A percentile compares a stretch with the other conserved stretches of the same genome.
phyloP scores from a whole-genome alignment of 2,113 vertebrate genomes.

The Bos indicus region DNA sequence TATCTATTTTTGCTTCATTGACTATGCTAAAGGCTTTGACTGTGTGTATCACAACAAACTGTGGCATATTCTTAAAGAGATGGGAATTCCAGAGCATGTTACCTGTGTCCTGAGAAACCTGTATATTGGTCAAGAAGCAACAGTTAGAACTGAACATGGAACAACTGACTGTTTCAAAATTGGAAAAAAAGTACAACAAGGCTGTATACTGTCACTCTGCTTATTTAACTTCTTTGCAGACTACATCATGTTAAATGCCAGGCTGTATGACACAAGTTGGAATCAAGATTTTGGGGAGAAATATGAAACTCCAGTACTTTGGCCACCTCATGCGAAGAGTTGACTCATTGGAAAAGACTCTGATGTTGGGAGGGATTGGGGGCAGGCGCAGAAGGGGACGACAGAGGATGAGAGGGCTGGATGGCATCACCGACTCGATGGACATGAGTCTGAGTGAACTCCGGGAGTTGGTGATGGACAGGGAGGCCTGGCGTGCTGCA shows the following conservation, averaged over 20 bases:
- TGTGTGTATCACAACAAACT: background rate
- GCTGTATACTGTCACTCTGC: background rate
- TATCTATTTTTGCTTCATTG: background rate
- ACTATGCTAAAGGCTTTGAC: background rate
- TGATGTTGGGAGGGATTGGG: no score
- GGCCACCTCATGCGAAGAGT: no score
- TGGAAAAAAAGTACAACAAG: background rate
- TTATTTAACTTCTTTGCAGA: background rate
- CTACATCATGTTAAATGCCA: background rate
- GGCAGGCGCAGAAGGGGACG: no score
- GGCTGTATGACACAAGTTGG: background rate
- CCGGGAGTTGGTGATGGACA: no score
- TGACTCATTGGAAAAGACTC: no score
- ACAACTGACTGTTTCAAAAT: background rate
- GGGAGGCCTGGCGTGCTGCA: no score
- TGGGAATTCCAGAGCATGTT: background rate
- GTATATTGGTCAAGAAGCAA: background rate
- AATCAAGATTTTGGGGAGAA: background rate
- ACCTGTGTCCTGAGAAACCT: background rate
- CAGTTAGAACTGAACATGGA: background rate
- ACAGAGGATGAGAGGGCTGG: no score
- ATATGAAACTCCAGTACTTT: background rate
- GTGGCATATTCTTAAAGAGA: background rate
- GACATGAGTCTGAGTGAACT: no score
- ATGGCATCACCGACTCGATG: no score